Evolutionary conservation across 2,113 vertebrate genomes (phyloP), one percentile per base, ranked within the genome.

Genomic region (Salvelinus sp.): DNA sequence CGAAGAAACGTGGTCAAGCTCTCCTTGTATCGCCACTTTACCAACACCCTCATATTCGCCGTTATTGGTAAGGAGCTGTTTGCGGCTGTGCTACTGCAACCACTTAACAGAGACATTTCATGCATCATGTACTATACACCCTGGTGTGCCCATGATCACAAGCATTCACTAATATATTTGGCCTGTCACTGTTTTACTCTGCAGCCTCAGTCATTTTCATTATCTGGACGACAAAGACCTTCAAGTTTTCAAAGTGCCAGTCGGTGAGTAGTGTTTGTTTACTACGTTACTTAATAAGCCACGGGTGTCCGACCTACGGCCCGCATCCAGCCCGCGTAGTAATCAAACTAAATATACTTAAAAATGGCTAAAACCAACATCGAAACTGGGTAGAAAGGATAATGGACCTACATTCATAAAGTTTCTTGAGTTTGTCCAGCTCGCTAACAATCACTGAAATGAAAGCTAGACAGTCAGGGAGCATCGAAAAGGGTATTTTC

Each of bases 41-140:
- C 92, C 88, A 95, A 95, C 87, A 95, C 94, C 0, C 90, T 95
- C 80, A 92, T 95, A 87, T 95, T 95, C 9, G 92, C 93, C 0
- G 91, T 95, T 77, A 92, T 95, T 5, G 94, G 95, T 95, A 75
- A 76, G 85, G 5, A 18, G 0, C 58, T 22, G 58, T 62, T n/a
- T 62, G 58, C n/a, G 18, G 13, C 4, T 54, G 50, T 18, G 16
- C 50, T 16, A 54, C 16, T 54, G 13, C 50, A 54, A 54, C 50
- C 50, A 54, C 50, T 54, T 14, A 18, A 54, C 16, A 18, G 38
- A 44, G 38, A 44, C 38, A 10, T 44, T 2, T 44, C 38, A 10
- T 44, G 9, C 38, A 44, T 54, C 3, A 3, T 54, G 1, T 18
- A 18, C 14, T 54, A 18, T 18, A 14, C 14, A 18, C 58, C 58